Conservation (phyloP, 2,113 vertebrate genomes). For the Clarias macrocephalus region DNA sequence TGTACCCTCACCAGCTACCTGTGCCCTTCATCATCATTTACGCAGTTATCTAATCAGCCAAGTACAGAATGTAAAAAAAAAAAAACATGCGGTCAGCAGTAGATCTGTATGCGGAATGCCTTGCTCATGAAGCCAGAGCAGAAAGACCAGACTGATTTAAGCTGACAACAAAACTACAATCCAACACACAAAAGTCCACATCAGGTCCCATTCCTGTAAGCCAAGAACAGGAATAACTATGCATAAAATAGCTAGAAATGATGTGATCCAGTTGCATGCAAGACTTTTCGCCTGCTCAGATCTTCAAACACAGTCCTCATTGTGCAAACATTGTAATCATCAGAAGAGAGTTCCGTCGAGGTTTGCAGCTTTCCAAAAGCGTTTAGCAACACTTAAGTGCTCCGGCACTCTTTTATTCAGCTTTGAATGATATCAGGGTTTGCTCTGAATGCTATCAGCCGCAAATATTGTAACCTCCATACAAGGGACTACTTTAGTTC, state of each 20-base stretch:
- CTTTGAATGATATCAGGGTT: background rate
- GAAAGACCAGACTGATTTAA: too few species aligned
- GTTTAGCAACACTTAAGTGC: background rate
- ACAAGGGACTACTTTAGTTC: background rate
- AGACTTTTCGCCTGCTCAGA: background rate
- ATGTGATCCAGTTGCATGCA: background rate
- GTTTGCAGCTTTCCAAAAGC: background rate
- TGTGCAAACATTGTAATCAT: background rate
- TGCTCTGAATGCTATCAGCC: background rate
- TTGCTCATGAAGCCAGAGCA: background rate
- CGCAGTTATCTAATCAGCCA: background rate
- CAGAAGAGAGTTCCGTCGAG: background rate
- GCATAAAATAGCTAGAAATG: background rate
- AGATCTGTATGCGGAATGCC: background rate
- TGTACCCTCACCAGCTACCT: background rate
- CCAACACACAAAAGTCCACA: background rate
- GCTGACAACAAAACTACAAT: background rate
- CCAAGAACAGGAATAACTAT: background rate
- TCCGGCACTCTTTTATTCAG: background rate
- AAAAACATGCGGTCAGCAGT: background rate
- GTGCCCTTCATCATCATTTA: background rate
- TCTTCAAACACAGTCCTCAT: background rate
- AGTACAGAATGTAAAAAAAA: background rate
- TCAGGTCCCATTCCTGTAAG: background rate
- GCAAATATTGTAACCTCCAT: background rate